Conservation (phyloP, 92 coral and sea anemone species). For the Siderastrea siderea region DNA sequence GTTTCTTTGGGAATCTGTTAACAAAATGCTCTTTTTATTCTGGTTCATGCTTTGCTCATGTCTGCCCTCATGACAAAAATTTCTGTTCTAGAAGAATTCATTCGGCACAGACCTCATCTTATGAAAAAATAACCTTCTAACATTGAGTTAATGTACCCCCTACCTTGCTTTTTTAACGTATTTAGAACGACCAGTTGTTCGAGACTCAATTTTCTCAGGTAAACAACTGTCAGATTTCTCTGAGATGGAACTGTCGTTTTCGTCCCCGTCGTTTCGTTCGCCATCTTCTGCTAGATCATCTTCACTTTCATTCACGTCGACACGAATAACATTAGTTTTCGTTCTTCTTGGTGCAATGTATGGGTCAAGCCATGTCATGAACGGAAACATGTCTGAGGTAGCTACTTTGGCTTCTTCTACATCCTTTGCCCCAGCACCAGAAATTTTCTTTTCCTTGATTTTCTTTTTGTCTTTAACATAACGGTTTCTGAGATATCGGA, state of each 20-base stretch:
- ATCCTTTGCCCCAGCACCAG: constrained; percentile 19
- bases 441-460: constrained; percentile 7
- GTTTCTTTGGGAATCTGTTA: too few relatives aligned
- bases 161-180: constrained; percentile 33
- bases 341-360: constrained; percentile 9
- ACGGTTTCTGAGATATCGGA: constrained; percentile 8
- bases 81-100: too few relatives aligned
- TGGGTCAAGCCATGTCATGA: constrained; percentile 25
- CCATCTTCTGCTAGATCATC: constrained; percentile 1
- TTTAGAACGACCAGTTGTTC: constrained; percentile 32
- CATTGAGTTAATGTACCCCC: background rate
- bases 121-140: background rate
- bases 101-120: too few relatives aligned
- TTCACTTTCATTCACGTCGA: background rate
- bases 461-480: constrained; percentile 15
- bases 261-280: background rate
- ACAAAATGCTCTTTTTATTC: too few relatives aligned
- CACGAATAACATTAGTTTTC: constrained; percentile 17
- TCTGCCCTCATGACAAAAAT: too few relatives aligned
- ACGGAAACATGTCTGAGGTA: constrained; percentile 15
- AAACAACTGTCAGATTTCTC: background rate
- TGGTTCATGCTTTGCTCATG: background rate
- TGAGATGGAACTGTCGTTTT: constrained; percentile 1
- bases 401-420: constrained; percentile 15
- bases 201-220: constrained; percentile 9